Evolutionary conservation across 2,113 vertebrate genomes (phyloP).

Genomic region (Himantopus leucocephalus): DNA sequence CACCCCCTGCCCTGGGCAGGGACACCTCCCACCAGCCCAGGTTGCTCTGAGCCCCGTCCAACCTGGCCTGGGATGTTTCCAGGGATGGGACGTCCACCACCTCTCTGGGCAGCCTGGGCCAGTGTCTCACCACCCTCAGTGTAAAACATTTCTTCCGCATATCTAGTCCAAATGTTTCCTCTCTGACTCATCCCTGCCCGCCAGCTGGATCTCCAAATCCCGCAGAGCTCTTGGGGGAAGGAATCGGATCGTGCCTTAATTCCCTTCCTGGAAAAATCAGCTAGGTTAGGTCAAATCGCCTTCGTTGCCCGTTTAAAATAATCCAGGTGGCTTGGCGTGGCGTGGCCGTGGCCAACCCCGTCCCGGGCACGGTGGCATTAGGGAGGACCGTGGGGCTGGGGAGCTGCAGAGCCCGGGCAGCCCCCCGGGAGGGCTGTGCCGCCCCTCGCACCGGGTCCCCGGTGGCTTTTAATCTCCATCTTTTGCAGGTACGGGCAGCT

Average conservation of each 20-base stretch:
- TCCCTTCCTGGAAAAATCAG: background rate
- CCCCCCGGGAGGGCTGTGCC: background rate
- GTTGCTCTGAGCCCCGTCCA: background rate
- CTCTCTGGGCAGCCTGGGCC: background rate
- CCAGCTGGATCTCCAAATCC: background rate
- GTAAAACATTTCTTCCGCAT: no score
- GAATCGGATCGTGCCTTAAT: background rate
- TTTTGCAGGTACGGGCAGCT: conserved; percentile 90
- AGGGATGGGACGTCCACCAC: background rate
- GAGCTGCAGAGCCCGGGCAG: accelerated
- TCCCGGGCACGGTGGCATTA: accelerated
- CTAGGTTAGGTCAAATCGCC: background rate
- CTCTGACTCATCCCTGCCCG: background rate
- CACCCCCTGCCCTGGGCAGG: no score
- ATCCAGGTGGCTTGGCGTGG: background rate
- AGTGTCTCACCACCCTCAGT: background rate
- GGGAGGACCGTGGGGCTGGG: accelerated
- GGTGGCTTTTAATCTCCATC: background rate
- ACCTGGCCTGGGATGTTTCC: background rate
- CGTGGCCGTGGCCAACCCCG: accelerated
- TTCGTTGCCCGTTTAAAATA: accelerated
- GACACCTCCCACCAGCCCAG: background rate
- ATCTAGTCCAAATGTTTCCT: background rate
- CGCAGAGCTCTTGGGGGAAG: background rate
- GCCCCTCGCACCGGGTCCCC: accelerated